These are phyloP conservation scores for Agonum fuliginosum DNA, from an alignment of 2,888 invertebrate species.

Conservation along the genomic window DNA sequence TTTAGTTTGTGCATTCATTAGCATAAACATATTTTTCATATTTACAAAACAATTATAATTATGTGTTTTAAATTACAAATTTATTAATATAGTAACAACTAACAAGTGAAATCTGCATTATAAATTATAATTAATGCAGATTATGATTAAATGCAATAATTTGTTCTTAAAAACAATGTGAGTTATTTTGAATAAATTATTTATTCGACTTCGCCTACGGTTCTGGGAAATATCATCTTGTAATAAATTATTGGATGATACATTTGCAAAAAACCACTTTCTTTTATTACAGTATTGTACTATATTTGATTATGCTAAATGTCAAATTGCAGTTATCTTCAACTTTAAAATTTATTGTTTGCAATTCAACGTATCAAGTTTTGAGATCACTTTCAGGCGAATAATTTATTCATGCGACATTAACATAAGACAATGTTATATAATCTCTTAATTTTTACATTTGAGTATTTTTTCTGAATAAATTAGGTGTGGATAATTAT, in stretches of 20 bases:
- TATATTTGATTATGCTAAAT: neutral
- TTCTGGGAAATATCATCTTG: neutral
- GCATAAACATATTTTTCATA: too few relatives aligned
- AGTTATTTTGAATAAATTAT: neutral
- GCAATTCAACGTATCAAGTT: neutral
- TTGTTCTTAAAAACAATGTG: slow-evolving; percentile 19
- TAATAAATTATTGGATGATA: slow-evolving; percentile 4
- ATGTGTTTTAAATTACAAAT: neutral
- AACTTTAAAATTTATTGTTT: neutral
- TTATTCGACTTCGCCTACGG: neutral
- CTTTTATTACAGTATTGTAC: slow-evolving; percentile 3
- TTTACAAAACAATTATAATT: neutral
- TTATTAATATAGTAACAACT: neutral
- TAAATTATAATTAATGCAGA: slow-evolving; percentile 9
- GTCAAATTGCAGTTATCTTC: slow-evolving; percentile 17
- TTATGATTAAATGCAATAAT: slow-evolving; percentile 6
- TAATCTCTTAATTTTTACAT: neutral
- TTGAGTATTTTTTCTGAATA: neutral
- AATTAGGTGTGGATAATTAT: slow-evolving; percentile 11
- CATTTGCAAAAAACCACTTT: slow-evolving; percentile 22
- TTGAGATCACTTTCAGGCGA: slow-evolving; percentile 22
- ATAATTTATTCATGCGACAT: slow-evolving; percentile 11
- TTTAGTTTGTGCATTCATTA: too few relatives aligned
- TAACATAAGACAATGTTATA: neutral
- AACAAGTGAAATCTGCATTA: slow-evolving; percentile 8